A percentile compares a stretch with the other conserved stretches of the same genome.
Conservation (phyloP, 2,888 invertebrate species). For the Philereme transversata region DNA sequence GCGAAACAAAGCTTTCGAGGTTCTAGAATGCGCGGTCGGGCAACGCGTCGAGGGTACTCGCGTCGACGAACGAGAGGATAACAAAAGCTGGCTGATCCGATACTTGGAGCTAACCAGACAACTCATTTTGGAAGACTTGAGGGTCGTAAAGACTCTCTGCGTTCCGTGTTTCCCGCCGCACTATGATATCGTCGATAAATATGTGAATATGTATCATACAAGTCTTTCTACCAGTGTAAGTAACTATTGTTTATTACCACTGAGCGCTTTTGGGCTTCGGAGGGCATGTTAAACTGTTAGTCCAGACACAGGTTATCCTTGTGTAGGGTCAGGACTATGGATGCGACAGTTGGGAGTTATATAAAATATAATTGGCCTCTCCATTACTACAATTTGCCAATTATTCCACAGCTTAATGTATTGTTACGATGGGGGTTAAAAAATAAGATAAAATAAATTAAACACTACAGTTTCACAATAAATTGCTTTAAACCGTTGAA, state of each 20-base stretch:
- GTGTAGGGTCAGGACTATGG: no score
- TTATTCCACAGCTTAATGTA: no score
- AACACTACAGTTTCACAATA: no score
- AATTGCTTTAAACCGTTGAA: no score
- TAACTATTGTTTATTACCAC: conserved; percentile 34
- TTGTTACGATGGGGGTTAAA: no score
- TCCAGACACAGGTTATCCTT: no score
- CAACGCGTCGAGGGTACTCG: conserved; percentile 97
- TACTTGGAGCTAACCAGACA: conserved; percentile 95
- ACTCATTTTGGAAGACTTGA: conserved; percentile 94
- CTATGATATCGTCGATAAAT: conserved; percentile 96
- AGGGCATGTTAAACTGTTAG: no score
- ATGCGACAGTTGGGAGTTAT: no score
- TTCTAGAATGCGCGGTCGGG: conserved; percentile 90
- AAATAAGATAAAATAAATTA: no score
- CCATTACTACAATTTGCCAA: no score
- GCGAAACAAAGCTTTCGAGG: conserved; percentile 93
- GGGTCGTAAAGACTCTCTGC: conserved; percentile 95
- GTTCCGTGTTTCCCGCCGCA: conserved; percentile 97
- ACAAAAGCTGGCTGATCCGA: conserved; percentile 97
- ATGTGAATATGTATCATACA: conserved; percentile 96
- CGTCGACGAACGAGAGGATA: conserved; percentile 94
- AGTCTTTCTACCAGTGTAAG: conserved; percentile 91
- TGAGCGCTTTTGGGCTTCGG: no score
- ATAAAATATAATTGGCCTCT: no score